Conservation (phyloP, 2,888 invertebrate genomes). For the Cinara cedri region DNA sequence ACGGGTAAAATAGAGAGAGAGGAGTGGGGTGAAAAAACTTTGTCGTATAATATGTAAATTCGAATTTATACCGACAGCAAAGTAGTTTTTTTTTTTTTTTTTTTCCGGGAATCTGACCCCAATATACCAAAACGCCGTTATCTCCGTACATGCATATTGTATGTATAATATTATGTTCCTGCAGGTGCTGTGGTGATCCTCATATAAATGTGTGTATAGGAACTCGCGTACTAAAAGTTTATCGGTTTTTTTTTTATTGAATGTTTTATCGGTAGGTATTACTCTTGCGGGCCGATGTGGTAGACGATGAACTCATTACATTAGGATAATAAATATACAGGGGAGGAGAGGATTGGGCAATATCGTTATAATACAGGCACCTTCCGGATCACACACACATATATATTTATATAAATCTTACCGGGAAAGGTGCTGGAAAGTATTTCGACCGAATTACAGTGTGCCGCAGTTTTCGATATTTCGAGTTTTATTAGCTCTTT, state of each 20-base stretch:
- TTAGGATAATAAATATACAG: slow-evolving; percentile 14
- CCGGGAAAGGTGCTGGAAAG: no score
- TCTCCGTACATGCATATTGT: background rate
- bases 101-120: background rate
- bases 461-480: background rate
- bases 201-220: background rate
- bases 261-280: background rate
- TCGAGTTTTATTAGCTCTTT: slow-evolving; percentile 16
- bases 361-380: slow-evolving; percentile 12
- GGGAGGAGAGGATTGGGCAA: background rate
- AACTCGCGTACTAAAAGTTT: background rate
- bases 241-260: background rate
- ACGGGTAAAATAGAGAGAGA: background rate
- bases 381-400: background rate
- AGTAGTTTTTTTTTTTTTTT: background rate
- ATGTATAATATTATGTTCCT: no score
- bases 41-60: background rate
- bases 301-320: slow-evolving; percentile 5
- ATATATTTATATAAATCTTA: background rate
- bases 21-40: no score
- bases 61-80: background rate
- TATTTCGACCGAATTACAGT: background rate
- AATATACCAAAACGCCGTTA: background rate
- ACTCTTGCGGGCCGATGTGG: no score
- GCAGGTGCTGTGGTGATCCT: background rate